These are phyloP conservation scores for Triplophysa dalaica DNA, from an alignment of 2,113 vertebrate genomes.

Conservation along the genomic window DNA sequence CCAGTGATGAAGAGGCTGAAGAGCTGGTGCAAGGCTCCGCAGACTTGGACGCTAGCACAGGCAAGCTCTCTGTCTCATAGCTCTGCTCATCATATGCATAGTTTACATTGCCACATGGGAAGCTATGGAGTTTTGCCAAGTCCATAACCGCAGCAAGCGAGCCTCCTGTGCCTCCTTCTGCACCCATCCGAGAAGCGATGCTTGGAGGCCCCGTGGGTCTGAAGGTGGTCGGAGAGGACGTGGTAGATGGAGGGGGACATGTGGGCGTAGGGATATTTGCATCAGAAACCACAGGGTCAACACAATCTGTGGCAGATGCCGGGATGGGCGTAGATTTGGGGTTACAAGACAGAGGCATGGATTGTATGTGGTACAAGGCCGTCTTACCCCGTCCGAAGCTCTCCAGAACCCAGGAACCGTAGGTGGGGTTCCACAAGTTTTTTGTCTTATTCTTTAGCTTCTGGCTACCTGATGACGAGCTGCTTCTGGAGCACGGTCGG, in stretches of 20 bases:
- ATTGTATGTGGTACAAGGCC: conserved; percentile 71
- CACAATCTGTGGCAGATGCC: conserved; percentile 62
- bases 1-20: conserved; percentile 53
- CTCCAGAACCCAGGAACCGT: conserved; percentile 87
- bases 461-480: conserved; percentile 71
- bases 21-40: conserved; percentile 67
- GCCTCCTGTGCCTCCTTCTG: conserved; percentile 23
- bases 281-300: conserved; percentile 70
- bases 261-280: conserved; percentile 46
- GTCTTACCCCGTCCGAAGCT: conserved; percentile 73
- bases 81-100: conserved; percentile 83
- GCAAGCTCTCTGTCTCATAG: conserved; percentile 71
- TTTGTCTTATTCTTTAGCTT: conserved; percentile 88
- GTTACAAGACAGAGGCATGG: conserved; percentile 71
- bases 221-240: conserved; percentile 64
- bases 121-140: conserved; percentile 84
- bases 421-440: conserved; percentile 92
- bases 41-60: conserved; percentile 64
- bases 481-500: conserved; percentile 69
- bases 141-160: conserved; percentile 69
- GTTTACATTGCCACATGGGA: conserved; percentile 87
- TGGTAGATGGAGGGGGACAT: conserved; percentile 61
- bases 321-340: conserved; percentile 43
- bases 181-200: conserved; percentile 51
- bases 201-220: conserved; percentile 57